Percentiles rank a stretch among this genome's conserved stretches.
Conservation (phyloP, 2,888 invertebrate species). For the Podotricha telesiphe region DNA sequence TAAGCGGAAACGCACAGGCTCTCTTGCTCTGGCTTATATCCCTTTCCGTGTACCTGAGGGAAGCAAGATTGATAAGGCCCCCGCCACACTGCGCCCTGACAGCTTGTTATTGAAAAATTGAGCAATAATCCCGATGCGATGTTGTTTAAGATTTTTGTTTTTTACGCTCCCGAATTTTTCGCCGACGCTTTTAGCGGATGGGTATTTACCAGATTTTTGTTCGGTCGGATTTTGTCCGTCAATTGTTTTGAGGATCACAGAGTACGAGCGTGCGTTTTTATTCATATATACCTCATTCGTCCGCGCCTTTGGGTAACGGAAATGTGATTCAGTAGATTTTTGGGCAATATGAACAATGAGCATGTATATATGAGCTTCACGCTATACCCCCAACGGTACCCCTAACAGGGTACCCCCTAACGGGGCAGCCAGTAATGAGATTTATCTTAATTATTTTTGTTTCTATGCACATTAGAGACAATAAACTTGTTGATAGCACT, state of each 20-base stretch:
- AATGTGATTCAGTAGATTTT: too few relatives aligned
- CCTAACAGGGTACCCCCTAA: too few relatives aligned
- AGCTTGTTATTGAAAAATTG: constrained; percentile 80
- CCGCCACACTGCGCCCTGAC: constrained; percentile 64
- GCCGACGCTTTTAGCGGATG: constrained; percentile 47
- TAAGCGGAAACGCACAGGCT: constrained; percentile 64
- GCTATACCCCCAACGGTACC: too few relatives aligned
- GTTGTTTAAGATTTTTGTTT: constrained; percentile 64
- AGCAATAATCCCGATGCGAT: constrained; percentile 72
- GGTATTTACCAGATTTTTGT: constrained; percentile 47
- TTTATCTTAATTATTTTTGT: too few relatives aligned
- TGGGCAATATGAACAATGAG: too few relatives aligned
- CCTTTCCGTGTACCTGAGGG: constrained; percentile 60
- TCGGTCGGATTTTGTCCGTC: constrained; percentile 14
- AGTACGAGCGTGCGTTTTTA: neutral
- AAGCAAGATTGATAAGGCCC: constrained; percentile 74
- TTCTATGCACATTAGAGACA: too few relatives aligned
- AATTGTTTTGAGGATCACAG: constrained; percentile 19
- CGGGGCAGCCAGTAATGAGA: too few relatives aligned
- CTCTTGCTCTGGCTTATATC: constrained; percentile 36
- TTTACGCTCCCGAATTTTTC: constrained; percentile 41
- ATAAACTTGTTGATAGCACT: too few relatives aligned
- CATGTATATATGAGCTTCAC: too few relatives aligned
- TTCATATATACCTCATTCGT: neutral
- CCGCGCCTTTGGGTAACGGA: neutral